Conservation (phyloP, 2,113 vertebrate genomes). For the Myrmecobius fasciatus region DNA sequence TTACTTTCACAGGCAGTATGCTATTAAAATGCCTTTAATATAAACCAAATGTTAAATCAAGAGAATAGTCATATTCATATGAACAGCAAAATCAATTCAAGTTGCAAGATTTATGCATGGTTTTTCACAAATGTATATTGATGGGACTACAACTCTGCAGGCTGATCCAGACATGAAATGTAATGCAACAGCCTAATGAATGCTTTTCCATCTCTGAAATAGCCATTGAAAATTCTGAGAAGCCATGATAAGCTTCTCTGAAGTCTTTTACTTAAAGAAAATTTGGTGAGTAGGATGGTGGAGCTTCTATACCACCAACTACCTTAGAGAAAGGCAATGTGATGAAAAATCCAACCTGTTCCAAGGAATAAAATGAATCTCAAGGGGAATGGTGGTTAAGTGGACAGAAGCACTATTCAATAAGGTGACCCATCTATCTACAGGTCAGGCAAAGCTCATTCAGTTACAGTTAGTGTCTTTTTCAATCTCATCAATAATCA, state of each 20-base stretch:
- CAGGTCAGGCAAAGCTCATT: slow-evolving; percentile 73
- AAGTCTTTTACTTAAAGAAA: background rate
- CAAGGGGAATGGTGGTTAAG: slow-evolving; percentile 26
- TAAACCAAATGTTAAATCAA: slow-evolving; percentile 47
- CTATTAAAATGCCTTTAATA: slow-evolving; percentile 45
- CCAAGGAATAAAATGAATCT: slow-evolving; percentile 54
- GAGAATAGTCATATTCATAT: slow-evolving; percentile 34
- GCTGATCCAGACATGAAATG: slow-evolving; percentile 7
- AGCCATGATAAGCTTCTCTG: background rate
- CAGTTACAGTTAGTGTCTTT: slow-evolving; percentile 76
- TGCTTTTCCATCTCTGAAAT: background rate
- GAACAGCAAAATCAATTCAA: slow-evolving; percentile 61
- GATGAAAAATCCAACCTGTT: slow-evolving; percentile 51
- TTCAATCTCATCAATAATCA: slow-evolving; percentile 75
- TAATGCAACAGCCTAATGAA: background rate
- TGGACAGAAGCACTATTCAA: slow-evolving; percentile 70
- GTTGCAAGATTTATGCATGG: slow-evolving; percentile 41
- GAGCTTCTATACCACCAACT: slow-evolving; percentile 18
- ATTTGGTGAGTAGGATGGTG: background rate
- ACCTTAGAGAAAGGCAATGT: slow-evolving; percentile 50
- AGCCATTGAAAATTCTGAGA: background rate
- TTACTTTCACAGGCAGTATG: background rate
- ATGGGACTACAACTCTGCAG: slow-evolving; percentile 23
- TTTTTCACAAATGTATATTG: slow-evolving; percentile 52
- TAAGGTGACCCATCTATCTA: slow-evolving; percentile 58